A percentile compares a stretch with the other conserved stretches of the same genome.
These are phyloP conservation scores for Leptinotarsa peninsularis DNA, from an alignment of 2,888 invertebrate genomes.

Conservation along the genomic window DNA sequence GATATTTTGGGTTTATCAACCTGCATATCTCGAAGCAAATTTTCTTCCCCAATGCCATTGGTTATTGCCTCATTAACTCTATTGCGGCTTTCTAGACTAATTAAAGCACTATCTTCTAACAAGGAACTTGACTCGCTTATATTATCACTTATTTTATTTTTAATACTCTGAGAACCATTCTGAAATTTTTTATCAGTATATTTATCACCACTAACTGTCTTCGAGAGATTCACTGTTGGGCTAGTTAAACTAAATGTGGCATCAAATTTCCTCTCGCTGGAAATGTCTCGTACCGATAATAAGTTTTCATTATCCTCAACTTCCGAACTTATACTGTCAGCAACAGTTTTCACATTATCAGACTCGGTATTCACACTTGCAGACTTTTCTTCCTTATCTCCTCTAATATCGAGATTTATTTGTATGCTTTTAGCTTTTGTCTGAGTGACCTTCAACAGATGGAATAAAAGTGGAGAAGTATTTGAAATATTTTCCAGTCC, in stretches of 20 bases:
- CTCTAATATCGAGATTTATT: conserved; percentile 51
- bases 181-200: conserved; percentile 20
- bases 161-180: conserved; percentile 27
- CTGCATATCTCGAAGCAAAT: conserved; percentile 25
- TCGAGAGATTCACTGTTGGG: conserved; percentile 40
- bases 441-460: conserved; percentile 60
- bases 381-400: conserved; percentile 30
- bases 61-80: conserved; percentile 35
- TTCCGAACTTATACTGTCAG: conserved; percentile 27
- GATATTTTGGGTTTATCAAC: conserved; percentile 54
- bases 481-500: conserved; percentile 55
- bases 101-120: conserved; percentile 47
- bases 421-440: conserved; percentile 52
- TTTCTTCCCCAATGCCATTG: conserved; percentile 35
- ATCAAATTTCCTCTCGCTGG: conserved; percentile 41
- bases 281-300: conserved; percentile 25
- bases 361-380: conserved; percentile 26
- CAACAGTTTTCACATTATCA: conserved; percentile 17
- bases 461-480: conserved; percentile 58
- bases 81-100: conserved; percentile 25
- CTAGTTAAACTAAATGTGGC: conserved; percentile 50
- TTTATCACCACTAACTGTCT: conserved; percentile 23
- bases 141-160: conserved; percentile 24
- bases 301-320: conserved; percentile 21
- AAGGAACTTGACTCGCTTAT: conserved; percentile 57